These are phyloP conservation scores for Drosophila stalkeri DNA, from an alignment of 2,888 invertebrate species.

Conservation along the genomic window DNA sequence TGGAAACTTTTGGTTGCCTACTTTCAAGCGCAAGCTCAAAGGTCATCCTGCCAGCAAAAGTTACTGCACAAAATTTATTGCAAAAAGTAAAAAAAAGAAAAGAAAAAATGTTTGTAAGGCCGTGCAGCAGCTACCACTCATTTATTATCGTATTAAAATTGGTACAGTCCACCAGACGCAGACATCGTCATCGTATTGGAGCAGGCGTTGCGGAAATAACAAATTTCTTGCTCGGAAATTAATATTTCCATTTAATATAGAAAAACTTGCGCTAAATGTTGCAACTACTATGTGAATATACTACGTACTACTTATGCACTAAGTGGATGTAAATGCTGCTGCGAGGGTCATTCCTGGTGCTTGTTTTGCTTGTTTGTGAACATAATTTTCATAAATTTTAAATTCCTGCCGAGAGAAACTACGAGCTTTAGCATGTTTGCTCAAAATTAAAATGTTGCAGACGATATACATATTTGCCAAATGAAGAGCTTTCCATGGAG, in stretches of 20 bases:
- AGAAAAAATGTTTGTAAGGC: constrained; percentile 18
- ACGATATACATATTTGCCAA: neutral
- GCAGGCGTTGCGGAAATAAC: constrained; percentile 74
- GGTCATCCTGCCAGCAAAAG: constrained; percentile 49
- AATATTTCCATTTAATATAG: constrained; percentile 77
- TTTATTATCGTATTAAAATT: constrained; percentile 76
- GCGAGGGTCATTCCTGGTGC: constrained; percentile 35
- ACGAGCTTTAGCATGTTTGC: neutral
- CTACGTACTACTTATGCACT: constrained; percentile 22
- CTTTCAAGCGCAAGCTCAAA: constrained; percentile 41
- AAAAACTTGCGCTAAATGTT: constrained; percentile 63
- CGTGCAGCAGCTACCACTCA: constrained; percentile 36
- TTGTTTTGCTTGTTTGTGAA: constrained; percentile 3
- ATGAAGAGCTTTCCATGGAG: neutral
- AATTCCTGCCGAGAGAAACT: neutral
- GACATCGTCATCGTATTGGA: constrained; percentile 39
- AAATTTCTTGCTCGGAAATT: constrained; percentile 82
- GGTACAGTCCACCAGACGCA: constrained; percentile 17
- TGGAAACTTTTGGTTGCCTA: constrained; percentile 50
- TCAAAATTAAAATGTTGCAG: neutral
- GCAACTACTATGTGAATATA: constrained; percentile 12
- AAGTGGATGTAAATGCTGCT: constrained; percentile 30
- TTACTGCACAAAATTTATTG: constrained; percentile 54
- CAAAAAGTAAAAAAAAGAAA: constrained; percentile 22
- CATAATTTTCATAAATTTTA: neutral